Evolutionary conservation across 2,888 invertebrate species (phyloP).

Genomic region (Apomyelois bistriatella): DNA sequence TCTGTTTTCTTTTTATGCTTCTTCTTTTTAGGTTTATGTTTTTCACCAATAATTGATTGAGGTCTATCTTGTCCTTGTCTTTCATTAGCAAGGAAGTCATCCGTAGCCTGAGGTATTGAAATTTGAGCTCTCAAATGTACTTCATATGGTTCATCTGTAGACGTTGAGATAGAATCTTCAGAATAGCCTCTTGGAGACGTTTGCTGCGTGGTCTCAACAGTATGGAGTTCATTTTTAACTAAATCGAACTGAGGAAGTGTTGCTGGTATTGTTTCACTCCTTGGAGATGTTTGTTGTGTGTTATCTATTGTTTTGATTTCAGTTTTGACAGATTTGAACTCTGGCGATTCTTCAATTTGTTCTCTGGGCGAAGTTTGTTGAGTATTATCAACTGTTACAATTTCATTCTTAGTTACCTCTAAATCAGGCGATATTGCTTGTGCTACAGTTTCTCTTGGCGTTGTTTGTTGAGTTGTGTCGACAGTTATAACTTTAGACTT

Average conservation of each 20-base stretch:
- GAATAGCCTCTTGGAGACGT: constrained; percentile 79
- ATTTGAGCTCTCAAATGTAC: constrained; percentile 81
- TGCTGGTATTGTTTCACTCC: constrained; percentile 33
- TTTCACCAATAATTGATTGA: constrained; percentile 51
- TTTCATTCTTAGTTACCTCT: constrained; percentile 6
- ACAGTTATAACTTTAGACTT: constrained; percentile 36
- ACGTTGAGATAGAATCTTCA: constrained; percentile 71
- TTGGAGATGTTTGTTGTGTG: constrained; percentile 57
- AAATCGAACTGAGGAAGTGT: constrained; percentile 31
- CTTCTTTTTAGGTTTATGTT: constrained; percentile 60
- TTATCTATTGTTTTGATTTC: constrained; percentile 17
- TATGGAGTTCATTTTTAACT: constrained; percentile 34
- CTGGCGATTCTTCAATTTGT: constrained; percentile 6
- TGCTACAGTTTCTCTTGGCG: constrained; percentile 23
- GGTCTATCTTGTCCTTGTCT: constrained; percentile 48
- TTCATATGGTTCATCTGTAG: constrained; percentile 80
- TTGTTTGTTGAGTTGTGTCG: constrained; percentile 53
- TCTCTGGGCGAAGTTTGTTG: constrained; percentile 21
- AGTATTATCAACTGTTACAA: constrained; percentile 15
- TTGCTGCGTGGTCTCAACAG: constrained; percentile 53
- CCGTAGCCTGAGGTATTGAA: constrained; percentile 70
- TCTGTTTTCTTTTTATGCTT: constrained; percentile 65
- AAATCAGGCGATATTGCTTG: constrained; percentile 2
- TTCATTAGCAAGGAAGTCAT: constrained; percentile 64
- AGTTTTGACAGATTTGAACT: background rate